These are phyloP conservation scores for Drosophila mimetica DNA, from an alignment of 2,888 invertebrate species.

Conservation along the genomic window DNA sequence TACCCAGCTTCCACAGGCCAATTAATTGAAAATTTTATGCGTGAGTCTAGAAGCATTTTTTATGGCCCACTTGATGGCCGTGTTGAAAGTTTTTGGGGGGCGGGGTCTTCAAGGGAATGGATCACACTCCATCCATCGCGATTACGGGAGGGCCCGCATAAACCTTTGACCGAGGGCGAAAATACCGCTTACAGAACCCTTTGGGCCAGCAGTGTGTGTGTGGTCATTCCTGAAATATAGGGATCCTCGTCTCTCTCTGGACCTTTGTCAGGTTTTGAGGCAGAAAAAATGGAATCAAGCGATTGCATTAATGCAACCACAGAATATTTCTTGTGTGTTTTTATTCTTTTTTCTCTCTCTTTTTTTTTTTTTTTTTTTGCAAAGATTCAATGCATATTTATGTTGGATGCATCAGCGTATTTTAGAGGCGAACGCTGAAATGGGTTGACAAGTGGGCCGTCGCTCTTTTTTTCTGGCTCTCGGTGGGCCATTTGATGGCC, in stretches of 20 bases:
- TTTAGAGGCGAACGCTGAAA: conserved; percentile 28
- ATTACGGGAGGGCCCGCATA: conserved; percentile 47
- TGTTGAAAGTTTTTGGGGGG: conserved; percentile 42
- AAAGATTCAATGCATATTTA: conserved; percentile 42
- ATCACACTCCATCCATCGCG: not conserved
- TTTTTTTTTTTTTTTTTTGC: conserved; percentile 10
- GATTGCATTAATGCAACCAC: conserved; percentile 8
- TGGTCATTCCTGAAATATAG: conserved; percentile 35
- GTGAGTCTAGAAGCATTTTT: conserved; percentile 45
- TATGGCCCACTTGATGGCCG: conserved; percentile 55
- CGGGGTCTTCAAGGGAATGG: conserved; percentile 5
- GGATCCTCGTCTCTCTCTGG: conserved; percentile 19
- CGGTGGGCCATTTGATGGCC: conserved; percentile 31
- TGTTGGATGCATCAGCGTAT: conserved; percentile 12
- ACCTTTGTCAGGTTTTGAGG: conserved; percentile 52
- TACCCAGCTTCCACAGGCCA: conserved; percentile 9
- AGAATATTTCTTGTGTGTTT: not conserved
- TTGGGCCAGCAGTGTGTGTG: conserved; percentile 31
- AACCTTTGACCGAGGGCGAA: conserved; percentile 38
- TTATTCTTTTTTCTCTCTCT: not conserved
- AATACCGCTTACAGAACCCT: conserved; percentile 13
- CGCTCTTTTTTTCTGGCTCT: not conserved
- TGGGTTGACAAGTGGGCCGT: conserved; percentile 50
- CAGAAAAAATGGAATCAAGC: conserved; percentile 2
- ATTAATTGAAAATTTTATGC: conserved; percentile 60